A percentile compares a stretch with the other conserved stretches of the same genome.
Conservation (phyloP, 2,888 invertebrate genomes). For the Enoplolaimus lenunculus region DNA sequence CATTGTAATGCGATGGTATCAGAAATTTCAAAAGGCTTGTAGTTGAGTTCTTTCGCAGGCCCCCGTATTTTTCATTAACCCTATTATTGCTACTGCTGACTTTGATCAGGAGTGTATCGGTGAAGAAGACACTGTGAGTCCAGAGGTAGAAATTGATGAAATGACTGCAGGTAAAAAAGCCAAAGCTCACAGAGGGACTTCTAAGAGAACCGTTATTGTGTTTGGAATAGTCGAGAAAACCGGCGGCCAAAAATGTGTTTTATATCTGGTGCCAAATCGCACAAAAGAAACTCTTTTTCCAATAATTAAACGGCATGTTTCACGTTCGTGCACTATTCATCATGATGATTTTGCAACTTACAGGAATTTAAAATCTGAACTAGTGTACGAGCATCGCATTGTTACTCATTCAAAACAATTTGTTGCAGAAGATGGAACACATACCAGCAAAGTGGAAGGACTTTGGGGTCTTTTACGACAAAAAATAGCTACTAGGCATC, state of each 20-base stretch:
- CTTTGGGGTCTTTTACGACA: too few species aligned
- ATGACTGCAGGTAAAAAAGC: constrained; percentile 16
- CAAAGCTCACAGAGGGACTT: constrained; percentile 1
- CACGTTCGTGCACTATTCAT: too few species aligned
- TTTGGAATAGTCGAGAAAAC: constrained; percentile 18
- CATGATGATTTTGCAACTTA: too few species aligned
- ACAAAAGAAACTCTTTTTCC: too few species aligned
- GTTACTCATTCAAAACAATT: constrained; percentile 2
- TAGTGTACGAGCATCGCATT: not conserved
- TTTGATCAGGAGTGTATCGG: not conserved
- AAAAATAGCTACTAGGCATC: too few species aligned
- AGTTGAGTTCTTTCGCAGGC: not conserved
- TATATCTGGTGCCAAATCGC: too few species aligned
- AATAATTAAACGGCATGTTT: too few species aligned
- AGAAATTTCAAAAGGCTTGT: not conserved
- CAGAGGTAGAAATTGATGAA: constrained; percentile 18
- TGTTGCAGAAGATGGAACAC: not conserved
- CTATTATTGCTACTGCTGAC: not conserved
- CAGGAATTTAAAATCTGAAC: too few species aligned
- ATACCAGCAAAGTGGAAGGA: constrained; percentile 12
- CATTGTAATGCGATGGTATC: not conserved
- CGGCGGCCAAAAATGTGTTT: too few species aligned
- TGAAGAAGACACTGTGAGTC: not conserved
- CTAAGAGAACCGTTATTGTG: constrained; percentile 6
- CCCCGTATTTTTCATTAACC: not conserved